These are phyloP conservation scores for Lytechinus pictus DNA, from an alignment of 35 echinoderm and acorn worm species.

Conservation along the genomic window DNA sequence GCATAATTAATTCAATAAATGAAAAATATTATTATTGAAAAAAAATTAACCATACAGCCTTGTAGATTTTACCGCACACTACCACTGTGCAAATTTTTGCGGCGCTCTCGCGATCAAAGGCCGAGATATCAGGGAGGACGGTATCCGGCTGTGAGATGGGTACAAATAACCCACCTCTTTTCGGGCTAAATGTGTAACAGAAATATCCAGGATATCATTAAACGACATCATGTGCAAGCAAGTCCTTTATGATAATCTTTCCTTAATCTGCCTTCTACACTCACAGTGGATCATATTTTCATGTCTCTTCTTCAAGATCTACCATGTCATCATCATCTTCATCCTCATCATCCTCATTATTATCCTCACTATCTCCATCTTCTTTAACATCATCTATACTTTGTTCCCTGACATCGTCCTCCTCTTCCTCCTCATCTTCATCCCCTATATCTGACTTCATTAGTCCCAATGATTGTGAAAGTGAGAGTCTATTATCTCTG, in stretches of 20 bases:
- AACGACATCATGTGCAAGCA: background rate
- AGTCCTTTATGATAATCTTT: background rate
- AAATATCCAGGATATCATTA: too few relatives aligned
- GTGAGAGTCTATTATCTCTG: background rate
- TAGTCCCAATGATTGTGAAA: background rate
- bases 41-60: too few relatives aligned
- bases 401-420: slow-evolving; percentile 42
- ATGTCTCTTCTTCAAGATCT: slow-evolving; percentile 47
- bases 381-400: slow-evolving; percentile 54
- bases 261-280: background rate
- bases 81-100: too few relatives aligned
- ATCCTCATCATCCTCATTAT: slow-evolving; percentile 43
- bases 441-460: background rate
- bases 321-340: slow-evolving; percentile 28
- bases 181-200: too few relatives aligned
- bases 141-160: too few relatives aligned
- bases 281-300: background rate
- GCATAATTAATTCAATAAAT: too few relatives aligned
- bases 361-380: slow-evolving; percentile 34
- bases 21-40: too few relatives aligned
- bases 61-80: too few relatives aligned
- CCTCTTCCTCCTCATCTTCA: slow-evolving; percentile 48
- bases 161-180: too few relatives aligned
- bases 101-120: too few relatives aligned
- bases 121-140: too few relatives aligned